A percentile compares a stretch with the other conserved stretches of the same genome.
Evolutionary conservation across 1,140 invertebrate genomes (phyloP).

Genomic region (Drosophila sucinea): DNA sequence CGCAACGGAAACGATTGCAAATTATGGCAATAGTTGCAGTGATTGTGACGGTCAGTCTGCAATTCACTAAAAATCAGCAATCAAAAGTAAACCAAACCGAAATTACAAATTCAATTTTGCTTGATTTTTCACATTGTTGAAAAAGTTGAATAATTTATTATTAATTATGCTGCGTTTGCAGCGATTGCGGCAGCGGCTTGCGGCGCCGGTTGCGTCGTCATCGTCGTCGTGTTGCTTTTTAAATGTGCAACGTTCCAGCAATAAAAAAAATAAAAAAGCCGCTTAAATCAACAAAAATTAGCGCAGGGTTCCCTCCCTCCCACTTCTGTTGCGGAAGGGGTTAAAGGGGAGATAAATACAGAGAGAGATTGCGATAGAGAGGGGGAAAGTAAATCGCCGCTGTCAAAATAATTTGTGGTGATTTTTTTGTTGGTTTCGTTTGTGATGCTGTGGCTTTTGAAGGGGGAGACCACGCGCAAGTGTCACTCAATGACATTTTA

Average conservation of each 20-base stretch:
- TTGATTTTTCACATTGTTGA: conserved; percentile 49
- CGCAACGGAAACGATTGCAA: conserved; percentile 66
- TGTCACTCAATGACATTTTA: conserved; percentile 77
- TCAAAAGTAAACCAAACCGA: conserved; percentile 19
- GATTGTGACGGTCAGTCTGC: conserved; percentile 35
- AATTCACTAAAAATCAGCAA: conserved; percentile 20
- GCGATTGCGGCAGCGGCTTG: not conserved
- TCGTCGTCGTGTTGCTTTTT: conserved; percentile 7
- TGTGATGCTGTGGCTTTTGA: not conserved
- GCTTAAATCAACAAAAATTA: conserved; percentile 66
- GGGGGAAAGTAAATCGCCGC: conserved; percentile 43
- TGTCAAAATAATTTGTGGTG: conserved; percentile 64
- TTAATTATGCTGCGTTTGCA: conserved; percentile 34
- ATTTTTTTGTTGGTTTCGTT: conserved; percentile 16
- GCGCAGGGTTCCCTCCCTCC: conserved; percentile 16
- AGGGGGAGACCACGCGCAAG: conserved; percentile 37
- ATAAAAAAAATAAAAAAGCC: conserved; percentile 43
- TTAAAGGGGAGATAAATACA: not conserved
- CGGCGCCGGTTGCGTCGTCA: not conserved
- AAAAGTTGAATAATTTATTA: conserved; percentile 38
- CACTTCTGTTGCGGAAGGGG: not conserved
- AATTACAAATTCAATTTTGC: conserved; percentile 41
- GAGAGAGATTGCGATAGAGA: not conserved
- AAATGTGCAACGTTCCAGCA: conserved; percentile 35
- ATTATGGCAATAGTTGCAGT: conserved; percentile 67